Base-by-base conservation (phyloP, 2,888 invertebrate species). In the Aphodius sticticus region DNA sequence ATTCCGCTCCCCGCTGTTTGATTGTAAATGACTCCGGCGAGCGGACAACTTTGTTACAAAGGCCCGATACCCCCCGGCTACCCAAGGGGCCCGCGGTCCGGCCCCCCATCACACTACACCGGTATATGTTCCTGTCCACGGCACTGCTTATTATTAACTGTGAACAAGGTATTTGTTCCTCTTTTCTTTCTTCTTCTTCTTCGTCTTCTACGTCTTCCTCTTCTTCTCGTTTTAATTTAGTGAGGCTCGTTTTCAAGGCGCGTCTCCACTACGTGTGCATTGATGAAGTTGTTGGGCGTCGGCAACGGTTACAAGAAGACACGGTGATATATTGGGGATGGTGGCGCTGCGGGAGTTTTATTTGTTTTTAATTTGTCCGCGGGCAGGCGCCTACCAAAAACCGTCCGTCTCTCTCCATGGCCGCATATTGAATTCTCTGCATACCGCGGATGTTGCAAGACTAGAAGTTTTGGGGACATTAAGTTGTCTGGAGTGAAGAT, bases 121-220 rank as follows among this genome's bases (percentile, higher is more conserved):
- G 77, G 81, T 84, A 83, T 83, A 82, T 83, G 83, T 82, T 84
- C 80, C 83, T 84, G 84, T 84, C 84, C 83, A 81, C 83, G 81
- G 81, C 83, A 81, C 81, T 82, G 83, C 83, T 82, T 84, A 84
- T 84, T 84, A 84, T 84, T 84, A 84, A 84, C 84, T 84, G 84
- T 84, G 84, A 84, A 84, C 84, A 84, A 69, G 80, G 74, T 77
- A 79, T 82, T 82, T 79, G 79, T 78, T 77, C 53, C 53, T 53
- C 53, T 53, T 53, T 9, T 12, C 53, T 53, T 53, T 53, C 76
- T 80, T 81, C 26, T 26, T 26, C 26, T 26, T 26, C 26, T 26
- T 26, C 26, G 26, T 78, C 75, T 78, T 78, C 72, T 16, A 14
- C 70, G 36, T 35, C 35, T 16, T 69, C 9, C 26, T 77, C 38